These are phyloP conservation scores for Tupaia chinensis DNA, from an alignment of 2,113 vertebrate genomes.

Conservation along the genomic window DNA sequence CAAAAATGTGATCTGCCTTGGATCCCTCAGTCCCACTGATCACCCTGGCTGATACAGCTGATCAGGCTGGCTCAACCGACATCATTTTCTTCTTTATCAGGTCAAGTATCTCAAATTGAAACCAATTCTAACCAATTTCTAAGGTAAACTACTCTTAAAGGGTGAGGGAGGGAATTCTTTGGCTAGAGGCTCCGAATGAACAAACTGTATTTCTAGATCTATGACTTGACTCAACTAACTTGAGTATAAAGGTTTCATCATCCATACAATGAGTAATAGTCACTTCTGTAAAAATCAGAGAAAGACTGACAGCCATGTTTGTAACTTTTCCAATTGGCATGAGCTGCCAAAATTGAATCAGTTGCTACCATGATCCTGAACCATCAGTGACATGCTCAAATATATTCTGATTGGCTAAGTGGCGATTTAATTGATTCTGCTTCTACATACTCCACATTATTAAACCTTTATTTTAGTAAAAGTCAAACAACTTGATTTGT, in stretches of 20 bases:
- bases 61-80: background rate
- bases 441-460: background rate
- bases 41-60: background rate
- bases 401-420: background rate
- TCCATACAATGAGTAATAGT: background rate
- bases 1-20: background rate
- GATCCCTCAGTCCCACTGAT: background rate
- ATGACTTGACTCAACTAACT: background rate
- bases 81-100: background rate
- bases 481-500: background rate
- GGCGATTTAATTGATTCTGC: slow-evolving; percentile 4
- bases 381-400: background rate
- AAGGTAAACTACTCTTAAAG: background rate
- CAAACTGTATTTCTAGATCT: background rate
- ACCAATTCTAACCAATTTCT: background rate
- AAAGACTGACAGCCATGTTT: background rate
- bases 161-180: background rate
- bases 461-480: slow-evolving; percentile 7
- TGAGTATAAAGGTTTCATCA: background rate
- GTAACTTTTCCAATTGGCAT: background rate
- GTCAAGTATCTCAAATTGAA: background rate
- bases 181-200: background rate
- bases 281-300: background rate
- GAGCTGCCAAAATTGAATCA: background rate
- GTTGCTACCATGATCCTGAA: background rate